Conservation (phyloP, 2,797 vertebrate genomes). For the Hemitrygon akajei region DNA sequence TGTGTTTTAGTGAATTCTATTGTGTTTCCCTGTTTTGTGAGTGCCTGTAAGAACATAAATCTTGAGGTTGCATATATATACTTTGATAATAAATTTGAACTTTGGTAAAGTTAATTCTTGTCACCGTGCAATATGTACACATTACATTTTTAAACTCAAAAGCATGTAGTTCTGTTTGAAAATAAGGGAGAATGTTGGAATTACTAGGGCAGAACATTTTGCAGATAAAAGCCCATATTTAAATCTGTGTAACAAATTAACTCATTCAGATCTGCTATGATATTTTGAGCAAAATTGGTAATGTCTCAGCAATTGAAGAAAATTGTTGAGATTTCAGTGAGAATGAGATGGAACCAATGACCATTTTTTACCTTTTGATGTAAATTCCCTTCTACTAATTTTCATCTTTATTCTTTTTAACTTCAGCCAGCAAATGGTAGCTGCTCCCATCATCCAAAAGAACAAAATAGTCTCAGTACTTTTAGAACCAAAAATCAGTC, state of each 20-base stretch:
- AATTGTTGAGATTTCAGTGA: not conserved
- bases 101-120: not conserved
- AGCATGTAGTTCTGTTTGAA: not conserved
- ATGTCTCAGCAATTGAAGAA: not conserved
- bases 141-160: not conserved
- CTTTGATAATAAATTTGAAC: too few species aligned
- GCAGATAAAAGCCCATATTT: not conserved
- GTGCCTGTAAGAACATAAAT: too few species aligned
- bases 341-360: not conserved
- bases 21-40: too few species aligned
- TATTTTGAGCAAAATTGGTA: not conserved
- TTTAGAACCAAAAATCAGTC: too few species aligned
- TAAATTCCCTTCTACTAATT: not conserved
- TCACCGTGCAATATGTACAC: not conserved
- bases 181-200: not conserved
- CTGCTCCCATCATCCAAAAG: too few species aligned
- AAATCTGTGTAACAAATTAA: not conserved
- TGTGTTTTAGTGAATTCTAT: too few species aligned
- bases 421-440: too few species aligned
- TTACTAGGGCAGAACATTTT: not conserved
- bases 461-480: too few species aligned
- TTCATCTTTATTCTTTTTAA: not conserved
- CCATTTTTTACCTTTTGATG: not conserved
- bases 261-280: not conserved
- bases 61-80: too few species aligned